Evolutionary conservation across 2,113 vertebrate genomes (phyloP).

Genomic region (Leptosomus discolor): DNA sequence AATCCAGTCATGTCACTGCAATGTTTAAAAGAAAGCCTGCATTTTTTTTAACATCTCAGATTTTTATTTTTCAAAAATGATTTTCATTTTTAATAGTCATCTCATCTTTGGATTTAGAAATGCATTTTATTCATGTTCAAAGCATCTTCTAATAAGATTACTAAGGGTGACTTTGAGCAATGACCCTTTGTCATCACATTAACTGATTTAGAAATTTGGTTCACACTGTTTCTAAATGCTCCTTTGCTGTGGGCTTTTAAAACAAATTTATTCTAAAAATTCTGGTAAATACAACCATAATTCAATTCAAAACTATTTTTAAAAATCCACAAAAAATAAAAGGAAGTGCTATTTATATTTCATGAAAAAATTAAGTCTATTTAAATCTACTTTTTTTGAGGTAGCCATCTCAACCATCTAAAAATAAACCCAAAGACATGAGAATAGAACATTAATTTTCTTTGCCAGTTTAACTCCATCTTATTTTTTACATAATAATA

Average conservation of each 20-base stretch:
- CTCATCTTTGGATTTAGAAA: constrained; percentile 48
- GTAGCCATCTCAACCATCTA: neutral
- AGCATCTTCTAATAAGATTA: constrained; percentile 47
- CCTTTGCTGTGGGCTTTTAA: neutral
- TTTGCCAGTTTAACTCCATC: neutral
- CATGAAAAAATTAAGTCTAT: neutral
- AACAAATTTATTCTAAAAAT: neutral
- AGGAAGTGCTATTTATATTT: neutral
- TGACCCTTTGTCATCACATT: constrained; percentile 15
- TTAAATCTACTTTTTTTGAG: neutral
- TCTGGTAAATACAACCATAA: neutral
- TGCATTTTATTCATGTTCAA: constrained; percentile 41
- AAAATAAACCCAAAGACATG: neutral
- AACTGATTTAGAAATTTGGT: constrained; percentile 15
- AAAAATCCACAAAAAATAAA: neutral
- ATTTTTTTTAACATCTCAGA: neutral
- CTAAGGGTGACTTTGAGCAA: constrained; percentile 27
- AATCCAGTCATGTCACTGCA: constrained; percentile 26
- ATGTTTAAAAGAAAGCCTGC: constrained; percentile 19
- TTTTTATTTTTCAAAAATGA: constrained; percentile 38
- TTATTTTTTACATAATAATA: neutral
- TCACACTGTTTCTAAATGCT: constrained; percentile 20
- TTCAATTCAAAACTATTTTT: neutral
- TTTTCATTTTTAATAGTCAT: constrained; percentile 10
- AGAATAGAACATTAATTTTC: neutral